These are phyloP conservation scores for Salpingus planirostris DNA, from an alignment of 2,888 invertebrate genomes.

Conservation along the genomic window DNA sequence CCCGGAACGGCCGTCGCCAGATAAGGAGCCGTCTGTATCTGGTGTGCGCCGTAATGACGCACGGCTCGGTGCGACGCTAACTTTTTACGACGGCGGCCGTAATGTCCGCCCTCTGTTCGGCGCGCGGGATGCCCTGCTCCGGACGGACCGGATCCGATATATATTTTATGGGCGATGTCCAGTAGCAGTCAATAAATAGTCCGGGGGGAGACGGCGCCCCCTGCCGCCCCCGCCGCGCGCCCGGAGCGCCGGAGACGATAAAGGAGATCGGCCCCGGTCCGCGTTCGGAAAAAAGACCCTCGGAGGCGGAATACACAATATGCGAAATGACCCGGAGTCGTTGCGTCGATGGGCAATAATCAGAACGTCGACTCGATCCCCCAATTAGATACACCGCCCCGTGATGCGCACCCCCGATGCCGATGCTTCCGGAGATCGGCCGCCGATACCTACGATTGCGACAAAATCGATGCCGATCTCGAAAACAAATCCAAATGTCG, in stretches of 20 bases:
- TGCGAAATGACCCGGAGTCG: too few species aligned
- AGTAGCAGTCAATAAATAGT: constrained; percentile 43
- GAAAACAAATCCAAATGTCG: too few species aligned
- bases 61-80: constrained; percentile 34
- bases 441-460: too few species aligned
- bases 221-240: constrained; percentile 30
- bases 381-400: too few species aligned
- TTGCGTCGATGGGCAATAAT: too few species aligned
- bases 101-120: constrained; percentile 20
- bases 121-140: constrained; percentile 27
- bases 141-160: constrained; percentile 40
- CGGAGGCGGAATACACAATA: constrained; percentile 40
- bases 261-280: constrained; percentile 27
- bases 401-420: too few species aligned
- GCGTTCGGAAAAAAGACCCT: constrained; percentile 31
- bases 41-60: constrained; percentile 39
- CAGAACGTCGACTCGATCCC: too few species aligned
- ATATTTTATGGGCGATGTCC: constrained; percentile 45
- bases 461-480: too few species aligned
- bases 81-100: constrained; percentile 39
- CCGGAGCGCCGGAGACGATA: too few species aligned
- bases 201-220: too few species aligned
- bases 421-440: too few species aligned
- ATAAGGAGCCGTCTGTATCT: constrained; percentile 36
- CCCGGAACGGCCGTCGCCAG: constrained; percentile 19